These are phyloP conservation scores for Phymorhynchus buccinoides DNA, from an alignment of 1,140 invertebrate genomes.

Conservation along the genomic window DNA sequence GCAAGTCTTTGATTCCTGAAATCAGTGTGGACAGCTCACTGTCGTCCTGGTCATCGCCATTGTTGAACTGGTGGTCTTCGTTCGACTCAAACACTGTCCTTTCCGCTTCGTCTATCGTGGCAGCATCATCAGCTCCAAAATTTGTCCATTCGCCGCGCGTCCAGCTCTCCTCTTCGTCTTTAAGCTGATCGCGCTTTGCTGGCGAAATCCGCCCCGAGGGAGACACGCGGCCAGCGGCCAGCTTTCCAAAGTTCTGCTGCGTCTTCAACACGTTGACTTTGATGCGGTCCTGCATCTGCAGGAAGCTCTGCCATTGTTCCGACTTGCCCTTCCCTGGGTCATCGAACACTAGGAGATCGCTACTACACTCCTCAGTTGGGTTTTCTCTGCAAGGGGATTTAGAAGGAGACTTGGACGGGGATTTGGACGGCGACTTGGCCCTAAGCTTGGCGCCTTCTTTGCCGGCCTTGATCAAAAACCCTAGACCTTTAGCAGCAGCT, in stretches of 20 bases:
- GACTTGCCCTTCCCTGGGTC: slow-evolving; percentile 66
- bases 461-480: slow-evolving; percentile 52
- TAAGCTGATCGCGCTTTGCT: slow-evolving; percentile 40
- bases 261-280: slow-evolving; percentile 71
- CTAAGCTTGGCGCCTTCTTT: slow-evolving; percentile 46
- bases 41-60: slow-evolving; percentile 30
- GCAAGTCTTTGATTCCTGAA: slow-evolving; percentile 36
- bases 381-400: slow-evolving; percentile 61
- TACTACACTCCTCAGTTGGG: slow-evolving; percentile 56
- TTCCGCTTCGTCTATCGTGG: slow-evolving; percentile 18
- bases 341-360: slow-evolving; percentile 53
- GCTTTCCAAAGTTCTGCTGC: slow-evolving; percentile 69
- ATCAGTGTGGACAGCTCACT: slow-evolving; percentile 37
- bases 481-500: slow-evolving; percentile 53
- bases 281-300: slow-evolving; percentile 73
- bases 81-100: not conserved
- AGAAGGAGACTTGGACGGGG: slow-evolving; percentile 50
- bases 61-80: slow-evolving; percentile 27
- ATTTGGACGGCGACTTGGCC: slow-evolving; percentile 57
- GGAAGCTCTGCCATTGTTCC: slow-evolving; percentile 74
- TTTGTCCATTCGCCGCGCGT: slow-evolving; percentile 20
- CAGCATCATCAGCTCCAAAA: slow-evolving; percentile 32
- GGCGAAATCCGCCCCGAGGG: slow-evolving; percentile 52
- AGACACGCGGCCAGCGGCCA: slow-evolving; percentile 57
- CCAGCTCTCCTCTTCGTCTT: not conserved